Base-by-base conservation (phyloP, 2,797 vertebrate species). In the Phaenicophaeus curvirostris region DNA sequence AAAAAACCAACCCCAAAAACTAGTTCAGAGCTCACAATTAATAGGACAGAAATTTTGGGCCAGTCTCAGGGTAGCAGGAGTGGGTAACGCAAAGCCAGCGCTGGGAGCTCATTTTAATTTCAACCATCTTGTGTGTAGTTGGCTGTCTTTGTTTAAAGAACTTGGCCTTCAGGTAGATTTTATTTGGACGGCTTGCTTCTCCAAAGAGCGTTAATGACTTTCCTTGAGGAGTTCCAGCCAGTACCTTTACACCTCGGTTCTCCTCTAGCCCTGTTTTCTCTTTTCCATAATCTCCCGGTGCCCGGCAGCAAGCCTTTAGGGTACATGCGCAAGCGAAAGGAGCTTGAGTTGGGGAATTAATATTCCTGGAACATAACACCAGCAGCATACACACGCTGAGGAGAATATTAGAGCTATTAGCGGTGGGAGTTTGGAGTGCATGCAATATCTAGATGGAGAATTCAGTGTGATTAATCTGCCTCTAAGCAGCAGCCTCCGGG, bases 371-470 rank as follows among this genome's bases (percentile, higher is more conserved):
- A 98, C 97, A 98, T 98, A 97, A 97, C 97, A 98, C 96, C 97
- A 96, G 98, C 97, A 97, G 97, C 97, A 97, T 98, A 97, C 98
- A 97, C 97, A 98, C 96, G 96, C 98, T 97, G 98, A 98, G 98
- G 98, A 98, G 98, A 98, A 98, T 98, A 98, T 98, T 98, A 98
- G 97, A 96, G 97, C 98, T 97, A 98, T 98, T 98, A 98, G 97
- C 97, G 95, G 97, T 98, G 98, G 97, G 97, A 98, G 97, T 97
- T 98, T 97, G 97, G 98, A 98, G 97, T 97, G 97, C 97, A 91
- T 97, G 97, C 98, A 97, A 94, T 97, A 98, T 98, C 98, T 98
- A 97, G 98, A 98, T 97, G 97, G 97, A 98, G 98, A 97, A 98
- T 98, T 98, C 97, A 95, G 95, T 98, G 97, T 98, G 98, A 98